Evolutionary conservation across 2,888 invertebrate genomes (phyloP).

Genomic region (Leptopilina syphax): DNA sequence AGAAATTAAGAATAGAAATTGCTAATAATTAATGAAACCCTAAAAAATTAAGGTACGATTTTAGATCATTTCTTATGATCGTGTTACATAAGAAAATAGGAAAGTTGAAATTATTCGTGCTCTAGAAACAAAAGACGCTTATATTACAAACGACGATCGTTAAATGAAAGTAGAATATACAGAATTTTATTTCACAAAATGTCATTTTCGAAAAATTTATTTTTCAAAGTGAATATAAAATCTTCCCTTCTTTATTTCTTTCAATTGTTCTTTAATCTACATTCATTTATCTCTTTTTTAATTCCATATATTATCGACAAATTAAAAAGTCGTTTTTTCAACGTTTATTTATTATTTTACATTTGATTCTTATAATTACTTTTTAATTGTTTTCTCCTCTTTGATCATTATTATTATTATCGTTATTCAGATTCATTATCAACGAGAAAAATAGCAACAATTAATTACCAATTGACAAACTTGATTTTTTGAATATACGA

Average conservation of each 20-base stretch:
- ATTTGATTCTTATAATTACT: no score
- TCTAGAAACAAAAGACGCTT: slow-evolving; percentile 9
- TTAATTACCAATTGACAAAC: no score
- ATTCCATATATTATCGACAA: no score
- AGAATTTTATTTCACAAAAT: slow-evolving; percentile 4
- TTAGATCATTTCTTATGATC: slow-evolving; percentile 6
- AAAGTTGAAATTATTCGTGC: slow-evolving; percentile 1
- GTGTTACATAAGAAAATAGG: background rate
- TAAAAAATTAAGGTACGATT: background rate
- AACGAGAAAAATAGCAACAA: no score
- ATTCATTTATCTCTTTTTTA: no score
- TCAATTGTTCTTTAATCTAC: background rate
- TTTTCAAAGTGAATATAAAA: background rate
- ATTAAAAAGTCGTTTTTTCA: no score
- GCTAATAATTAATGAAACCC: slow-evolving; percentile 17
- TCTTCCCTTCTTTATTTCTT: background rate
- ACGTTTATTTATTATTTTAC: no score
- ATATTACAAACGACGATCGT: slow-evolving; percentile 2
- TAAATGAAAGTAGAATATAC: background rate
- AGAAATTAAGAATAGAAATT: no score
- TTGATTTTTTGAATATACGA: no score
- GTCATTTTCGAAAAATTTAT: background rate
- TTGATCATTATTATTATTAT: no score
- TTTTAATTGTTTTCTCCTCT: no score
- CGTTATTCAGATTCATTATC: no score